These are phyloP conservation scores for Lichenostomus cassidix DNA, from an alignment of 2,113 vertebrate genomes.

Conservation along the genomic window DNA sequence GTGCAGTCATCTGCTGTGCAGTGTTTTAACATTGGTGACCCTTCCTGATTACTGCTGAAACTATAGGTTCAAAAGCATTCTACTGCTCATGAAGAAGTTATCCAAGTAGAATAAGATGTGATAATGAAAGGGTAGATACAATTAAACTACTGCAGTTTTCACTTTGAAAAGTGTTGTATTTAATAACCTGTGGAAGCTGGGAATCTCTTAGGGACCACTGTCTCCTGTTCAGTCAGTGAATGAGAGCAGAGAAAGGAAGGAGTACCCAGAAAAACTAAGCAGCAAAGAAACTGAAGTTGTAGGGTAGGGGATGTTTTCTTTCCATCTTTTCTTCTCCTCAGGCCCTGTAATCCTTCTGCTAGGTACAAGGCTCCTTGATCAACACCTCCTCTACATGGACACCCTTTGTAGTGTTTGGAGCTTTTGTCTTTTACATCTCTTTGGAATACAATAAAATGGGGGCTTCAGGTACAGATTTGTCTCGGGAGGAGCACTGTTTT, in stretches of 20 bases:
- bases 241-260: neutral
- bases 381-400: neutral
- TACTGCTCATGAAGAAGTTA: neutral
- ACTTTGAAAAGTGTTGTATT: neutral
- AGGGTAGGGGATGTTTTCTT: neutral
- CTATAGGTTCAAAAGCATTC: neutral
- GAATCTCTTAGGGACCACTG: neutral
- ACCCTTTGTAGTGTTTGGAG: neutral
- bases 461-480: neutral
- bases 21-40: neutral
- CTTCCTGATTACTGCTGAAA: neutral
- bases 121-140: neutral
- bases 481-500: neutral
- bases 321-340: neutral
- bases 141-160: neutral
- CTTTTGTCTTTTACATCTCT: neutral
- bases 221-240: neutral
- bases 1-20: neutral
- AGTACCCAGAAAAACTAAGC: neutral
- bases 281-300: neutral
- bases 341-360: neutral
- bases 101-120: neutral
- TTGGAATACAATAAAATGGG: neutral
- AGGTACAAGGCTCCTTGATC: neutral
- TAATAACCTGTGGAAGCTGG: neutral